These are phyloP conservation scores for Lepidurus couesii DNA, from an alignment of 1,140 invertebrate species.

Conservation along the genomic window DNA sequence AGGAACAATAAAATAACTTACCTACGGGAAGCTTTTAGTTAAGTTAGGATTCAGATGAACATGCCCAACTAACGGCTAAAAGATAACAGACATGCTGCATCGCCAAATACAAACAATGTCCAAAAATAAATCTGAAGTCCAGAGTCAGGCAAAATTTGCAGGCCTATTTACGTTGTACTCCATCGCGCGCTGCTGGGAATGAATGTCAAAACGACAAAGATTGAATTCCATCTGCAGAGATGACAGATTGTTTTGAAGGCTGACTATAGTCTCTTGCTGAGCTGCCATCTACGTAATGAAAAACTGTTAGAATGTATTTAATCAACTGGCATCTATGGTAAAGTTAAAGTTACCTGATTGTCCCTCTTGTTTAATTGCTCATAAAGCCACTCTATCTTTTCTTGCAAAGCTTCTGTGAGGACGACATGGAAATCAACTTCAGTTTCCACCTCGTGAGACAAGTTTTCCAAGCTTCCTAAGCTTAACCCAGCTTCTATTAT, in stretches of 20 bases:
- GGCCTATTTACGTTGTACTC: neutral
- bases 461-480: neutral
- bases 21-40: neutral
- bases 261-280: neutral
- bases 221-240: neutral
- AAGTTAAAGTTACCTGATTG: neutral
- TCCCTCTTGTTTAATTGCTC: neutral
- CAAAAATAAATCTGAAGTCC: neutral
- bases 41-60: slow-evolving; percentile 8
- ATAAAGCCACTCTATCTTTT: neutral
- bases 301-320: neutral
- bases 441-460: neutral
- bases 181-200: neutral
- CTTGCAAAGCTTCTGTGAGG: neutral
- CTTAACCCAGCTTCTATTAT: neutral
- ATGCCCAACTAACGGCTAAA: slow-evolving; percentile 8
- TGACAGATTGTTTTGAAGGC: neutral
- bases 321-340: no score
- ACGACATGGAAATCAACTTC: neutral
- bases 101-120: neutral
- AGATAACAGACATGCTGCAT: neutral
- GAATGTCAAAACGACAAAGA: neutral
- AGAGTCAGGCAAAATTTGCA: neutral
- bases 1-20: neutral
- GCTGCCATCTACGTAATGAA: neutral